Conservation (phyloP, 2,797 vertebrate genomes). For the Cyprinodon diabolis region DNA sequence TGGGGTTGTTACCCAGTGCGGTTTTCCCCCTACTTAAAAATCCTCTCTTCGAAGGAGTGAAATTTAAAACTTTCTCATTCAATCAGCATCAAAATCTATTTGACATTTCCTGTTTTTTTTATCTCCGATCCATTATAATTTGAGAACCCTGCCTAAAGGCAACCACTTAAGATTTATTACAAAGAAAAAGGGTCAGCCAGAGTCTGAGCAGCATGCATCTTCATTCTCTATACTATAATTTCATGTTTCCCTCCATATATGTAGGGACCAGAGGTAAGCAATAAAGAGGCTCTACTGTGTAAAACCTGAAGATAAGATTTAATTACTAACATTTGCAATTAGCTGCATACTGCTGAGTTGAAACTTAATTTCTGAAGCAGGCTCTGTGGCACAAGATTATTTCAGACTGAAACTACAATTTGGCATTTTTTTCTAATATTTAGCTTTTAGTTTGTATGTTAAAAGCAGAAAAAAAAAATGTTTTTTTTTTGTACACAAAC, state of each 20-base stretch:
- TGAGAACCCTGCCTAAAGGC: background rate
- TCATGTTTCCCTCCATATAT: background rate
- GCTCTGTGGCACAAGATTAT: background rate
- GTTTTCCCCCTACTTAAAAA: slow-evolving; percentile 2
- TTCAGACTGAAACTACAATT: background rate
- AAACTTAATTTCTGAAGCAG: background rate
- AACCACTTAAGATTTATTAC: background rate
- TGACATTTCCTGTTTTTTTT: background rate
- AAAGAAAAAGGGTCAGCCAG: background rate
- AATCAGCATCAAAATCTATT: background rate
- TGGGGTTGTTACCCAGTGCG: slow-evolving; percentile 1
- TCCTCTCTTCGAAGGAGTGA: background rate
- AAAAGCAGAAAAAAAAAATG: background rate
- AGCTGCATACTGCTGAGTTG: background rate
- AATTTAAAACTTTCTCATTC: slow-evolving; percentile 4
- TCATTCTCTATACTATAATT: background rate
- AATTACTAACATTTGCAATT: background rate
- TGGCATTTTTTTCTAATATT: background rate
- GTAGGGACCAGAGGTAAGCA: background rate
- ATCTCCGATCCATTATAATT: background rate
- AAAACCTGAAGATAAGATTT: background rate
- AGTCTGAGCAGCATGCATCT: background rate
- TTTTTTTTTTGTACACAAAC: background rate
- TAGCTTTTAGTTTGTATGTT: background rate
- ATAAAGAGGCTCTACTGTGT: background rate